Evolutionary conservation across 37 sponge, comb jelly and placozoan genomes (phyloP), one percentile per base, ranked within the genome.

Genomic region (Oopsacas minuta): DNA sequence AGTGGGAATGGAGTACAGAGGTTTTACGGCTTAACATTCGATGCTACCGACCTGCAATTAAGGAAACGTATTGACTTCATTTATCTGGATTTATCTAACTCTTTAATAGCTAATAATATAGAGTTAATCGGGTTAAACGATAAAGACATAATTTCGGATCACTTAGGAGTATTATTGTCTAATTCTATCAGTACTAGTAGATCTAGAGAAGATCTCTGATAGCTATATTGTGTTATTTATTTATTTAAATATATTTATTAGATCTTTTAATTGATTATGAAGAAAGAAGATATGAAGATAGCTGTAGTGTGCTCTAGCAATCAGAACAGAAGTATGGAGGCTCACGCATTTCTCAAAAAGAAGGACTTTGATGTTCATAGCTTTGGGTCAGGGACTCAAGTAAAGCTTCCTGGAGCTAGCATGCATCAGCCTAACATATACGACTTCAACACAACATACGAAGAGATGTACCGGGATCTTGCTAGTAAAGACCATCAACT

Each of bases 261-360:
- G n/a, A n/a, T n/a, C n/a, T n/a, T n/a, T n/a, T n/a, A n/a, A n/a
- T 36, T 20, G 20, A 25, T 61, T 5, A 61, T 61, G 75, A 61
- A 61, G 75, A 61, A 61, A 34, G 83, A 82, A 12, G 83, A 39
- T 25, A 82, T 92, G 84, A 90, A 84, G 75, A 86, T 97, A 52
- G 99, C 99, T 0, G 95, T 97, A 52, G 99, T 97, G 81, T 97
- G 99, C 69, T 97, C 99, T 36, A 95, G 95, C 81, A 97, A 97
- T 84, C 92, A 93, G 87, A 97, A 97, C 90, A 87, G 99, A 75
- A 97, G 99, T 69, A 97, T 97, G 99, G 99, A 94, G 82, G 94
- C 99, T 0, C 99, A 97, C 81, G 85, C 89, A 39, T 38, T 97
- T 10, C 90, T 97, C 39, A 97, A 94, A 42, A 97, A 97, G 88